Evolutionary conservation across 2,797 vertebrate genomes (phyloP), one percentile per base, ranked within the genome.

Genomic region (Psittacula derbiana): DNA sequence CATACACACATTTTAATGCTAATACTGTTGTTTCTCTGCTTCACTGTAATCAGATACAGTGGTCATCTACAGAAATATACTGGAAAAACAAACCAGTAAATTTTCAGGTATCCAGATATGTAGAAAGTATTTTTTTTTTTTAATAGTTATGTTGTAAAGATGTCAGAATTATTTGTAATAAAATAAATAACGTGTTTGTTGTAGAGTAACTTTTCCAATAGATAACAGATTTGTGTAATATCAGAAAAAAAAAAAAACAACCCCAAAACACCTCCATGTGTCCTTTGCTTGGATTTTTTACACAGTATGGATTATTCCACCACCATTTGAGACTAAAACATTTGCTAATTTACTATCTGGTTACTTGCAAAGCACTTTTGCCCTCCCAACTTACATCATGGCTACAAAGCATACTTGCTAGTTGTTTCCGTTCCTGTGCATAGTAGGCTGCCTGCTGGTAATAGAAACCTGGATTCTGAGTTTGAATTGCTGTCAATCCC

Each of bases 401-500:
- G 96, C 97, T 98, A 95, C 99, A 99, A 75, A 99, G 98, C 85
- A 98, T 88, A 86, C 96, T 98, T 10, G 98, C 98, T 66, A 98
- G 97, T 40, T 99, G 98, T 53, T 99, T 99, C 80, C 99, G 97
- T 71, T 99, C 99, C 98, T 99, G 99, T 33, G 99, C 99, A 40
- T 99, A 99, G 94, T 98, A 98, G 3, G 99, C 99, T 71, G 99
- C 99, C 95, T 99, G 99, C 96, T 99, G 99, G 96, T 99, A 99
- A 98, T 99, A 99, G 95, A 99, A 99, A 36, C 99, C 99, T 57
- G 99, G 99, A 96, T 99, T 99, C 97, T 99, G 99, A 23, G 99
- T 99, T 93, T 99, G 99, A 96, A 99, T 99, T 62, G 99, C 99
- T 4, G 99, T 99, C 96, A 99, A 96, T 21, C 99, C 99, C 96